Conservation (phyloP, 64 coral and sea anemone species). For the Exaiptasia diaphana region DNA sequence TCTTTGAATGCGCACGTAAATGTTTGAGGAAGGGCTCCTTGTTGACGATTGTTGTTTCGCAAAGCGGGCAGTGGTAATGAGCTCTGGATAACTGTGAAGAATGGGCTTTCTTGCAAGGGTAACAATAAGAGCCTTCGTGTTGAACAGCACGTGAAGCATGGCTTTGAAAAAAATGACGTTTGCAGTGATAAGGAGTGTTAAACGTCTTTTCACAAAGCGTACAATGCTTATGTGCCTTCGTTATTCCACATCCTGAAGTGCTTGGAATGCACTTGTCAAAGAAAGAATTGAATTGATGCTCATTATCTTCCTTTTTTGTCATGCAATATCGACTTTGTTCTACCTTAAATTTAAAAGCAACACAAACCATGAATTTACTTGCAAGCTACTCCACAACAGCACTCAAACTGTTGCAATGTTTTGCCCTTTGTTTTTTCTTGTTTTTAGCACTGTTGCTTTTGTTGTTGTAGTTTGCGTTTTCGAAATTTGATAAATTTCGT, state of each 20-base stretch:
- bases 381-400: too few relatives aligned
- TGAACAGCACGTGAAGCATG: neutral
- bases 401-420: too few relatives aligned
- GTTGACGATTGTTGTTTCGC: neutral
- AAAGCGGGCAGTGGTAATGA: constrained; percentile 41
- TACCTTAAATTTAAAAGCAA: too few relatives aligned
- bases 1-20: neutral
- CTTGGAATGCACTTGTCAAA: neutral
- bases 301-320: neutral
- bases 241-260: neutral
- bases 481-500: too few relatives aligned
- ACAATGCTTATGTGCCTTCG: constrained; percentile 7
- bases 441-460: too few relatives aligned
- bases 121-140: neutral
- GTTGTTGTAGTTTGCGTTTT: too few relatives aligned
- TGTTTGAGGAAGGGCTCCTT: neutral
- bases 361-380: too few relatives aligned
- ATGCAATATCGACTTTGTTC: too few relatives aligned
- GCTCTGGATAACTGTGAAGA: neutral
- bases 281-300: neutral
- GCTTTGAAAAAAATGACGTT: constrained; percentile 10
- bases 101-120: neutral
- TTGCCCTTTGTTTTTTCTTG: too few relatives aligned
- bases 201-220: constrained; percentile 12
- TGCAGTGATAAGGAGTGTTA: constrained; percentile 8